Evolutionary conservation across 1,140 invertebrate genomes (phyloP).

Genomic region (Ctenoplectra terminalis): DNA sequence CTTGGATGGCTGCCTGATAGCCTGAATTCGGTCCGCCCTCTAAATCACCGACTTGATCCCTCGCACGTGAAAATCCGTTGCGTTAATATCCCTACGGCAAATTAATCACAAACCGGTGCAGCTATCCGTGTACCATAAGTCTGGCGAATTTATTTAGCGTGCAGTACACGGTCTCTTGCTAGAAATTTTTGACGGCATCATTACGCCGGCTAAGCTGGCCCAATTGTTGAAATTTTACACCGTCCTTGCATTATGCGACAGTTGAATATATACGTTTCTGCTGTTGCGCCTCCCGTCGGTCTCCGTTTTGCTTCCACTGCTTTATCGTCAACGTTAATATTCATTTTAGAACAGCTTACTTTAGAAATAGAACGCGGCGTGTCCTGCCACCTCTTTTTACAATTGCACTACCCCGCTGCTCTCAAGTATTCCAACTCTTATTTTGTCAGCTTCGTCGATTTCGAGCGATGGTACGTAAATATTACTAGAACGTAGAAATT

Average conservation of each 20-base stretch:
- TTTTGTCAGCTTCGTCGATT: no score
- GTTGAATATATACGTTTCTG: not conserved
- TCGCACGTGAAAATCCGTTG: conserved; percentile 38
- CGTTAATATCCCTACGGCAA: conserved; percentile 41
- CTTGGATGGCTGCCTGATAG: conserved; percentile 61
- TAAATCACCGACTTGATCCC: conserved; percentile 59
- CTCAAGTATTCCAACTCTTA: no score
- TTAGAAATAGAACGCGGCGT: no score
- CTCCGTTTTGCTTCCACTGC: not conserved
- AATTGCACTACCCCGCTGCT: no score
- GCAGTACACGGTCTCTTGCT: not conserved
- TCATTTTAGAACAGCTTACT: no score
- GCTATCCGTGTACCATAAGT: not conserved
- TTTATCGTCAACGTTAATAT: not conserved
- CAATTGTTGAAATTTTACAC: conserved; percentile 12
- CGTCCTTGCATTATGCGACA: not conserved
- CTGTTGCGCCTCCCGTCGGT: not conserved
- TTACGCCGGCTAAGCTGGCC: not conserved
- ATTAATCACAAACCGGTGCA: conserved; percentile 23
- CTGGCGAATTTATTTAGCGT: conserved; percentile 22
- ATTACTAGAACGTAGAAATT: no score
- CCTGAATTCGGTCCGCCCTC: conserved; percentile 15
- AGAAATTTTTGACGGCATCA: not conserved
- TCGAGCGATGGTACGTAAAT: no score
- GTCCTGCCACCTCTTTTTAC: no score